phyloP scores from a whole-genome alignment of 1,140 invertebrate species.

The Cherax destructor region DNA sequence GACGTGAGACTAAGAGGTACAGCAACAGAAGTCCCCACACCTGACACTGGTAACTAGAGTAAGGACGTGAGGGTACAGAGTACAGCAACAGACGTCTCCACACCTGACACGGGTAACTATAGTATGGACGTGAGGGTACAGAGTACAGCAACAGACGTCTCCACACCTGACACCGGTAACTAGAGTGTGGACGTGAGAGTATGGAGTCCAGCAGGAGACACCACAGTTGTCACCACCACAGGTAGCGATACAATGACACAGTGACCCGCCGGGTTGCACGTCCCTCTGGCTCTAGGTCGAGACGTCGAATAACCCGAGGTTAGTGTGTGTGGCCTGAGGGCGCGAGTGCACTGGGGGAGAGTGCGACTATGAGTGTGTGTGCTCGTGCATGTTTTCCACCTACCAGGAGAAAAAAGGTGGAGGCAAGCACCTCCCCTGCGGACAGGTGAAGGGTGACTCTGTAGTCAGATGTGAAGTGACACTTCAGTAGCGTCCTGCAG shows the following conservation, averaged over 20 bases:
- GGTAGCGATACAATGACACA: not conserved
- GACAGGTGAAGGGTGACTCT: slow-evolving; percentile 37
- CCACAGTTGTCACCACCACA: too few species aligned
- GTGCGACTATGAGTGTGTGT: slow-evolving; percentile 16
- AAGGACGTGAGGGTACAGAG: too few species aligned
- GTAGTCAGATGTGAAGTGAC: slow-evolving; percentile 14
- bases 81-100: too few species aligned
- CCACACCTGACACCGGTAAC: too few species aligned
- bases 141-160: too few species aligned
- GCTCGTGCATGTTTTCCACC: slow-evolving; percentile 35
- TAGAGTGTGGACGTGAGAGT: too few species aligned
- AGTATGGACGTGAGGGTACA: too few species aligned
- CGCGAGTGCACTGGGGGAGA: not conserved
- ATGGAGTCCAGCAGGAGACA: too few species aligned
- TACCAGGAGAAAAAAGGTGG: slow-evolving; percentile 8
- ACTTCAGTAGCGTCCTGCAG: not conserved
- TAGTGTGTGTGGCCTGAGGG: not conserved
- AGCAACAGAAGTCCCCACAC: not conserved
- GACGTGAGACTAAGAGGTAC: not conserved
- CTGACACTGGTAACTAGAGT: not conserved
- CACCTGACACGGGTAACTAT: too few species aligned
- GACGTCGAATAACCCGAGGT: slow-evolving; percentile 8
- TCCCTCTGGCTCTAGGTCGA: slow-evolving; percentile 9
- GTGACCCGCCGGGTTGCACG: not conserved
- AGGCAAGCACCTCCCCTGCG: not conserved